Evolutionary conservation across 2,113 vertebrate species (phyloP).

Genomic region (Brachirus orientalis): DNA sequence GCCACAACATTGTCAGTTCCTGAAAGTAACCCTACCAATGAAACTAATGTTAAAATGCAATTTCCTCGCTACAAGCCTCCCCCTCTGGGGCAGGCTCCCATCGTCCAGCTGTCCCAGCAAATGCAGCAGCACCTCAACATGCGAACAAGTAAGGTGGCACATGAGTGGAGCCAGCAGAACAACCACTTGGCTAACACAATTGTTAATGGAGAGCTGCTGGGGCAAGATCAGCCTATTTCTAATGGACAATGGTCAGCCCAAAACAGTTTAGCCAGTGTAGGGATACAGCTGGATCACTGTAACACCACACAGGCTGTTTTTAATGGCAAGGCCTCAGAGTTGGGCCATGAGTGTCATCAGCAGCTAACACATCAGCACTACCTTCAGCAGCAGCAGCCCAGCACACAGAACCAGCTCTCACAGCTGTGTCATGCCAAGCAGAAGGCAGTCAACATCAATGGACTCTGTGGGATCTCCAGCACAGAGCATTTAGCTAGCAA

Average conservation of each 20-base stretch:
- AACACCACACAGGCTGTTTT: slow-evolving; percentile 51
- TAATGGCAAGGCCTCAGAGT: slow-evolving; percentile 43
- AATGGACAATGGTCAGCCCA: slow-evolving; percentile 64
- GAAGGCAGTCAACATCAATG: slow-evolving; percentile 55
- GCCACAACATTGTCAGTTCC: slow-evolving; percentile 9
- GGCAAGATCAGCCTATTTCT: slow-evolving; percentile 31
- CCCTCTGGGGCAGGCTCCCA: slow-evolving; percentile 52
- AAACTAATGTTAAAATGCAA: slow-evolving; percentile 52
- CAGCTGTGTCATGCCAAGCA: slow-evolving; percentile 65
- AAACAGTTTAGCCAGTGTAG: slow-evolving; percentile 42
- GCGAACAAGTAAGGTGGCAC: slow-evolving; percentile 22
- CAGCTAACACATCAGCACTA: slow-evolving; percentile 43
- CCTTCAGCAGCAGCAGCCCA: slow-evolving; percentile 59
- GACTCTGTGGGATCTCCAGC: slow-evolving; percentile 32
- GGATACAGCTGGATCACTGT: slow-evolving; percentile 48
- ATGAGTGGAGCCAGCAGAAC: slow-evolving; percentile 47
- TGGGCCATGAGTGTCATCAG: slow-evolving; percentile 35
- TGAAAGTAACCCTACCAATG: slow-evolving; percentile 26
- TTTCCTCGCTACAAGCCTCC: slow-evolving; percentile 56
- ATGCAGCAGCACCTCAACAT: slow-evolving; percentile 76
- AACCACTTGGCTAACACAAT: slow-evolving; percentile 14
- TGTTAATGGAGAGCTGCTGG: slow-evolving; percentile 47
- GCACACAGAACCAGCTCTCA: slow-evolving; percentile 52
- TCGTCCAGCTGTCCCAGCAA: slow-evolving; percentile 77
- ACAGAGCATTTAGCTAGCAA: slow-evolving; percentile 29